Base-by-base conservation (phyloP, 2,113 vertebrate species). In the Lepisosteus osseus region DNA sequence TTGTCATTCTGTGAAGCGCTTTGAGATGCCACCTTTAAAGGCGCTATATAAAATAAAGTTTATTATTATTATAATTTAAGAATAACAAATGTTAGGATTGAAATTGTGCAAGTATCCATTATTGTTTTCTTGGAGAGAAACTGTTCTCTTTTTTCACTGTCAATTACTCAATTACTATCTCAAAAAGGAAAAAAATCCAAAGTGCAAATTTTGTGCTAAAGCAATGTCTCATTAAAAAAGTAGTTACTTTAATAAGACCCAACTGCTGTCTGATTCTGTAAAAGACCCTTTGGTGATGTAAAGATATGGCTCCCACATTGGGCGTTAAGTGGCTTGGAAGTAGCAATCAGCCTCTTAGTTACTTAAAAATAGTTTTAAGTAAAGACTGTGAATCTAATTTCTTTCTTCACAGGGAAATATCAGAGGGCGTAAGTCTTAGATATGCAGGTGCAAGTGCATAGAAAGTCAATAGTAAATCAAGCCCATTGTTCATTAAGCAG, bases 381-480 rank as follows among this genome's bases (percentile, higher is more conserved):
- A 74, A 65, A 74, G 78, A 76, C 65, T 68, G 65, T 70, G 71
- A 72, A 79, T 74, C 72, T 74, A 68, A 77, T 79, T 76, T 78
- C 78, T 71, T 71, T 68, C 61, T 15, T 71, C 12, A 3, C 6
- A 66, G 17, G 64, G 1, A 12, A 40, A 3, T 68, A 77, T 69
- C 63, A 68, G 70, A 14, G 14, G 43, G 65, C 71, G 61, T 44
- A 15, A 17, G 61, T 15, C 17, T 69, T 57, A 70, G 59, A 51
- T 59, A 69, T 72, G 72, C 76, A 80, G 71, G 64, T 66, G 64
- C 64, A 45, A 44, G 13, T 14, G 12, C 42, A 47, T 45, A 44
- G 45, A 66, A 66, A 45, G 64, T 66, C 64, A 66, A 66, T 43
- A 42, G 45, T 66, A 66, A 66, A 66, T 66, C 64, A 66, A 41